Evolutionary conservation across 2,113 vertebrate species (phyloP).

Genomic region (Entosphenus tridentatus): DNA sequence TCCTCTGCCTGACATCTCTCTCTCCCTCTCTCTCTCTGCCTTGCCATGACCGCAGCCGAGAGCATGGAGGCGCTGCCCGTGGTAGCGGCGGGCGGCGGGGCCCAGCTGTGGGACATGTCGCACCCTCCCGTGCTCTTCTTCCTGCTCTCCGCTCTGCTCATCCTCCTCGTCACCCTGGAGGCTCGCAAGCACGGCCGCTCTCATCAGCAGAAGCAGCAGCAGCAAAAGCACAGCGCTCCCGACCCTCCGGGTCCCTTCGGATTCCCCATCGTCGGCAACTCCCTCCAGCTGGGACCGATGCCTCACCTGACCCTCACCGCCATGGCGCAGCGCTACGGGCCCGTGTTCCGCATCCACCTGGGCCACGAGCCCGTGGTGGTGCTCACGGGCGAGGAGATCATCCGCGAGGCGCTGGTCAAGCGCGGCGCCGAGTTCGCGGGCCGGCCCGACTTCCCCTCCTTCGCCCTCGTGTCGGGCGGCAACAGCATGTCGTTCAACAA

Average conservation of each 20-base stretch:
- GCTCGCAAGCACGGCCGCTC: too few species aligned
- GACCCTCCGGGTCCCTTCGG: constrained; percentile 45
- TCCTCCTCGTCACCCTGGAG: not conserved
- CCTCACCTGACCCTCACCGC: constrained; percentile 48
- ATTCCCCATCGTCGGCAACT: constrained; percentile 82
- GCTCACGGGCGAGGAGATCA: constrained; percentile 51
- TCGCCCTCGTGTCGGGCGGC: constrained; percentile 34
- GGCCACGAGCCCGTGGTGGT: constrained; percentile 57
- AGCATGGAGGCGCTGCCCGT: too few species aligned
- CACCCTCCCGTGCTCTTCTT: not conserved
- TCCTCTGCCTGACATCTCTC: not conserved
- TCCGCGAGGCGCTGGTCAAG: constrained; percentile 51
- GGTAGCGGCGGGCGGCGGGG: too few species aligned
- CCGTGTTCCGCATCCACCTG: constrained; percentile 61
- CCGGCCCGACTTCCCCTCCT: constrained; percentile 60
- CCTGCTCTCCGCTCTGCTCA: not conserved
- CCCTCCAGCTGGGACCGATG: constrained; percentile 33
- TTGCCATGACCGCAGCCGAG: not conserved
- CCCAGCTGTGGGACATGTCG: not conserved
- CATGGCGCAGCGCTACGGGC: constrained; percentile 45
- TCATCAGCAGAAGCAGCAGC: constrained; percentile 10
- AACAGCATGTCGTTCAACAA: constrained; percentile 45
- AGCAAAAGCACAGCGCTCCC: too few species aligned
- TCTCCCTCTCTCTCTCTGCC: not conserved
- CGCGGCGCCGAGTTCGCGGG: constrained; percentile 48